Evolutionary conservation across 2,888 invertebrate species (phyloP), one percentile per base, ranked within the genome.

Genomic region (Entomobrya proxima): DNA sequence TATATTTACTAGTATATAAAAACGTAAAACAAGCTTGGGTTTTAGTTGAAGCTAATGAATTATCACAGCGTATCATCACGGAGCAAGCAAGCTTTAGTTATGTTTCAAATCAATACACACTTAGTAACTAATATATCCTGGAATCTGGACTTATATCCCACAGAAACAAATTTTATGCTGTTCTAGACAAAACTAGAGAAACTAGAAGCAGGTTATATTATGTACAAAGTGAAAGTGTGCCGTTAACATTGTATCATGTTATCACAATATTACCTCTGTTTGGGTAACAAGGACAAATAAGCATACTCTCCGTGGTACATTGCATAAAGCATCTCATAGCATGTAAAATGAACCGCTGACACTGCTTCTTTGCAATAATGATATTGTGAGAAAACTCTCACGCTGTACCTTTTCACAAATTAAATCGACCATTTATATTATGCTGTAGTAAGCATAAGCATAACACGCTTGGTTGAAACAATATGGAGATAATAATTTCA

Each of bases 121-220:
- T 61, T n/a, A n/a, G n/a, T n/a, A n/a, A n/a, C n/a, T n/a, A n/a
- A n/a, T n/a, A n/a, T n/a, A n/a, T n/a, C n/a, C n/a, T n/a, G n/a
- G n/a, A n/a, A 61, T 61, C 61, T 35, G 35, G 61, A 61, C 32
- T 74, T 50, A 35, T n/a, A 74, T 74, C 74, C 74, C 32, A 32
- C 52, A 74, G 74, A 52, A 55, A 77, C 11, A 61, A 32, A 61
- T 77, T 77, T 77, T 27, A 13, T 64, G 44, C 77, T 40, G 58
- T 40, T 58, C 37, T 55, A 58, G 77, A 64, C 61, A 40, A 50
- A 44, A 55, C 13, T 37, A 21, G 75, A 77, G 44, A 47, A 74
- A 32, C 47, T 15, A 47, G 61, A 2, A 61, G 35, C 50, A 50
- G 13, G 35, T 61, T 32, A 61, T 13, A 37, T 37, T 44, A 21